Evolutionary conservation across 2,113 vertebrate genomes (phyloP).

Genomic region (Sceloporus undulatus): DNA sequence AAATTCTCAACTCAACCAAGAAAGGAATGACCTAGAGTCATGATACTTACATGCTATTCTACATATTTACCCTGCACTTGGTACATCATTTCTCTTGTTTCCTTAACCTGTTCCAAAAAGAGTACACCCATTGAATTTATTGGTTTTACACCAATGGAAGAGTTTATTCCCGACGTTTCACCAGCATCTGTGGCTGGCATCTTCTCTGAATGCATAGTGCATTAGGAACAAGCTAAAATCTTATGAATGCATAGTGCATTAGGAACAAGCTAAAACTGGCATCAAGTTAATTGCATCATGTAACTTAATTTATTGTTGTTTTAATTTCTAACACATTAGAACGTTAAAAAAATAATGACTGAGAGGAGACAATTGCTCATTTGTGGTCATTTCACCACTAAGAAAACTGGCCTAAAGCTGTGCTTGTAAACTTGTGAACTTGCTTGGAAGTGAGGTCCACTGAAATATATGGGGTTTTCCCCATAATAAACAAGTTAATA

Average conservation of each 20-base stretch:
- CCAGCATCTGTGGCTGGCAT: too few species aligned
- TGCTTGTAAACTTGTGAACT: neutral
- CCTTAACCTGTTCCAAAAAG: too few species aligned
- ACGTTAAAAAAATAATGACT: neutral
- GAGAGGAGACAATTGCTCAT: neutral
- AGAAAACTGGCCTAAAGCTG: neutral
- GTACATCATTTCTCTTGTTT: too few species aligned
- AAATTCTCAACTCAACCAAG: too few species aligned
- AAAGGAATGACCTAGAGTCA: too few species aligned
- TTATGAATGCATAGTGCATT: neutral
- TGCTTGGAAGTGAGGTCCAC: neutral
- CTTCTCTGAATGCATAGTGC: too few species aligned
- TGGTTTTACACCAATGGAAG: too few species aligned
- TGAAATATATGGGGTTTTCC: too few species aligned
- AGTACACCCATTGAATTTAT: too few species aligned
- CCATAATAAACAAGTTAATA: neutral
- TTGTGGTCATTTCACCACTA: neutral
- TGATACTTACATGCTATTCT: too few species aligned
- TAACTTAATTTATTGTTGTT: neutral
- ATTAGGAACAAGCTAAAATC: fast-evolving
- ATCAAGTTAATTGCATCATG: neutral
- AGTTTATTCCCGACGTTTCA: too few species aligned
- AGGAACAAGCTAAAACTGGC: neutral
- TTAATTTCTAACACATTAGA: neutral
- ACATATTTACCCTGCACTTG: too few species aligned